Conservation (phyloP, 2,888 invertebrate genomes). For the Aquatica leii region DNA sequence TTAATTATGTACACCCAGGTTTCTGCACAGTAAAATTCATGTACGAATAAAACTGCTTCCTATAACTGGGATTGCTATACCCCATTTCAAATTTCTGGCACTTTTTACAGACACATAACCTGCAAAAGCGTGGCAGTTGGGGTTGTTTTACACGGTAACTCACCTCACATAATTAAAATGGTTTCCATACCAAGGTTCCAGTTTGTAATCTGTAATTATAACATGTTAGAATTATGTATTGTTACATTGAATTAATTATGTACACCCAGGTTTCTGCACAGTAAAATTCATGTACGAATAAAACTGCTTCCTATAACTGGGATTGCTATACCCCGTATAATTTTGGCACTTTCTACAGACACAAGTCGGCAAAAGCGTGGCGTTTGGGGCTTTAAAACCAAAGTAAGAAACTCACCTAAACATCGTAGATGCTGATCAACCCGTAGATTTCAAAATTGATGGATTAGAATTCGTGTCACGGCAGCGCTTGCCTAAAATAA, state of each 20-base stretch:
- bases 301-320: background rate
- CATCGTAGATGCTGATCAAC: too few species aligned
- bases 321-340: background rate
- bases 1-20: conserved; percentile 1
- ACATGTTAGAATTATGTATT: background rate
- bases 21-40: conserved; percentile 2
- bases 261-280: conserved; percentile 6
- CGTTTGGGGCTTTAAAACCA: background rate
- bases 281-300: background rate
- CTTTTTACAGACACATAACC: conserved; percentile 1
- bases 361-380: conserved; percentile 3
- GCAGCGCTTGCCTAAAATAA: too few species aligned
- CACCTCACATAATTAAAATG: too few species aligned
- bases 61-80: background rate
- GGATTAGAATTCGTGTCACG: too few species aligned
- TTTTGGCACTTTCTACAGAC: conserved; percentile 8
- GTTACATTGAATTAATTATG: background rate
- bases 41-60: background rate
- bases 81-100: background rate
- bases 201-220: too few species aligned
- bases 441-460: too few species aligned
- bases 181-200: too few species aligned
- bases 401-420: too few species aligned
- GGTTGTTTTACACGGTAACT: background rate
- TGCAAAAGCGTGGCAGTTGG: background rate